phyloP scores from a whole-genome alignment of 2,888 invertebrate species.

The Amiota communis region DNA sequence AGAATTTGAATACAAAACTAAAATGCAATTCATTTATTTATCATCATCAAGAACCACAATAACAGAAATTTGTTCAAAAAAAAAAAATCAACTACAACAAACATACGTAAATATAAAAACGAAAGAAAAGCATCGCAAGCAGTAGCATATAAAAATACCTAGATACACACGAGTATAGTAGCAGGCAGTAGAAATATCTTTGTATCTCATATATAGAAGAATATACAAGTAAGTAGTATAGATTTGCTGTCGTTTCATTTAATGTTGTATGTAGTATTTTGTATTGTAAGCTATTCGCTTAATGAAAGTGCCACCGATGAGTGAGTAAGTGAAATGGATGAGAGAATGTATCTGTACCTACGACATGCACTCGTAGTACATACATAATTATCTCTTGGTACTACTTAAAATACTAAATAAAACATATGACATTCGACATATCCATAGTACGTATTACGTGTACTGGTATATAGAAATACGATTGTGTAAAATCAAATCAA shows the following conservation, averaged over 20 bases:
- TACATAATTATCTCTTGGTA: not conserved
- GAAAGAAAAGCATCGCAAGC: no score
- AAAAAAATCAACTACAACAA: not conserved
- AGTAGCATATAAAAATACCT: constrained; percentile 14
- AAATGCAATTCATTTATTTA: no score
- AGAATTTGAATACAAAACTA: no score
- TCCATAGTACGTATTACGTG: no score
- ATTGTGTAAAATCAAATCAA: no score
- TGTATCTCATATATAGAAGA: constrained; percentile 34
- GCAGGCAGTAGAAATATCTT: constrained; percentile 38
- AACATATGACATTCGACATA: no score
- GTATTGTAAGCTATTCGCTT: constrained; percentile 2
- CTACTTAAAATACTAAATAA: no score
- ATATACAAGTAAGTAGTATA: constrained; percentile 45
- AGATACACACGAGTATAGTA: constrained; percentile 30
- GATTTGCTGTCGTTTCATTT: not conserved
- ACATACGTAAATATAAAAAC: no score
- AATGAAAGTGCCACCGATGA: constrained; percentile 18
- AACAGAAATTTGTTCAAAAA: not conserved
- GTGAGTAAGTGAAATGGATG: not conserved
- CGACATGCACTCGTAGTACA: not conserved
- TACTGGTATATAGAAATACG: no score
- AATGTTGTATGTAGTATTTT: not conserved
- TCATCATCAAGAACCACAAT: no score
- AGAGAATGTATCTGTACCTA: not conserved